Conservation (phyloP, 2,113 vertebrate genomes). For the Microcebus griseorufus region DNA sequence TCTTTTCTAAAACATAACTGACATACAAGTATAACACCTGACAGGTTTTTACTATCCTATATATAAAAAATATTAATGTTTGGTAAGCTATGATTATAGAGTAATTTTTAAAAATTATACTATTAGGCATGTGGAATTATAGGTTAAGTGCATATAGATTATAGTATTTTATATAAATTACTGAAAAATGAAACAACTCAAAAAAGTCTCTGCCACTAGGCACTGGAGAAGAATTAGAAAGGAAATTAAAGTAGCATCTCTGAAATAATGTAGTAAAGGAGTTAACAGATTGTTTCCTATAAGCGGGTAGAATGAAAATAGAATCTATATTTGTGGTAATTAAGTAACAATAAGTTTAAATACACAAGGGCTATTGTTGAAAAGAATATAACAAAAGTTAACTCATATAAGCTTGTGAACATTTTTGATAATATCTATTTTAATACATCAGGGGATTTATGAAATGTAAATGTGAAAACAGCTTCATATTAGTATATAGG, state of each 20-base stretch:
- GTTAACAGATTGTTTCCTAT: not conserved
- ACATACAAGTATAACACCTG: not conserved
- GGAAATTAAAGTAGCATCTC: not conserved
- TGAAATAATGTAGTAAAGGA: not conserved
- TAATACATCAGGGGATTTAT: not conserved
- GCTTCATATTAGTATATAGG: not conserved
- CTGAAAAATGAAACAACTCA: conserved; percentile 18
- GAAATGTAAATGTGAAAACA: conserved; percentile 24
- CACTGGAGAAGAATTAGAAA: not conserved
- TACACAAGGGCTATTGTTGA: not conserved
- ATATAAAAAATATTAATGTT: conserved; percentile 14
- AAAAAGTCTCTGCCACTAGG: not conserved
- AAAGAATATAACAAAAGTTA: not conserved
- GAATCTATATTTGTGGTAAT: not conserved
- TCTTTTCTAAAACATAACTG: conserved; percentile 9
- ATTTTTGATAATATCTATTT: not conserved
- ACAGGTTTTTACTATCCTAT: not conserved
- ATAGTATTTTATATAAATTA: not conserved
- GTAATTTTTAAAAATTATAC: not conserved
- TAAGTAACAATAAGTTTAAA: conserved; percentile 30
- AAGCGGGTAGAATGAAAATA: not conserved
- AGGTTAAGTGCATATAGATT: not conserved
- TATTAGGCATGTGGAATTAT: not conserved
- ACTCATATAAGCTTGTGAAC: not conserved
- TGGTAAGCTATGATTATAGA: not conserved